These are phyloP conservation scores for Sycophaga agraensis DNA, from an alignment of 1,140 invertebrate genomes.

Conservation along the genomic window DNA sequence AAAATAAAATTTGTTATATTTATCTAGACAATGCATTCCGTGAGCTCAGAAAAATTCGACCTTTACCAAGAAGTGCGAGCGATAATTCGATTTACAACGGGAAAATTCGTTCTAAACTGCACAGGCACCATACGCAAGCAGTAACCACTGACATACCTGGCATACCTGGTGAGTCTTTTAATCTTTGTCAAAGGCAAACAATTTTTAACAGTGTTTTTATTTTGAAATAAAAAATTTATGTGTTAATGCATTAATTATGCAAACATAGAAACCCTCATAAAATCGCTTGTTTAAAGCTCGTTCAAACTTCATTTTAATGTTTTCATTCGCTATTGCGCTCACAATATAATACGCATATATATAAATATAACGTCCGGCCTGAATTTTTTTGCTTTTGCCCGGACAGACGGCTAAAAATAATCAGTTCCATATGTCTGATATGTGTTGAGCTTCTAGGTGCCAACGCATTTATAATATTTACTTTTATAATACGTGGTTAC, in stretches of 20 bases:
- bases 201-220: neutral
- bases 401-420: slow-evolving; percentile 39
- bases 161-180: slow-evolving; percentile 46
- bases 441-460: slow-evolving; percentile 23
- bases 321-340: slow-evolving; percentile 10
- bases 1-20: neutral
- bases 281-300: neutral
- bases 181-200: neutral
- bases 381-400: slow-evolving; percentile 30
- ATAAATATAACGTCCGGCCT: slow-evolving; percentile 19
- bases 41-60: slow-evolving; percentile 49
- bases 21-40: slow-evolving; percentile 48
- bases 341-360: neutral
- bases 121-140: slow-evolving; percentile 41
- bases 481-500: no score
- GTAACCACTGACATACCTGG: slow-evolving; percentile 47
- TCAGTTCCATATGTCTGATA: slow-evolving; percentile 27
- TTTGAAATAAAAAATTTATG: neutral
- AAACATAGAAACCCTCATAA: neutral
- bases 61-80: slow-evolving; percentile 50
- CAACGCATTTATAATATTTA: slow-evolving; percentile 11
- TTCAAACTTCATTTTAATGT: slow-evolving; percentile 7
- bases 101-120: slow-evolving; percentile 45
- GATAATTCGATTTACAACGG: slow-evolving; percentile 53
- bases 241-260: neutral